Evolutionary conservation across 2,113 vertebrate genomes (phyloP).

Genomic region (Cinclus cinclus): DNA sequence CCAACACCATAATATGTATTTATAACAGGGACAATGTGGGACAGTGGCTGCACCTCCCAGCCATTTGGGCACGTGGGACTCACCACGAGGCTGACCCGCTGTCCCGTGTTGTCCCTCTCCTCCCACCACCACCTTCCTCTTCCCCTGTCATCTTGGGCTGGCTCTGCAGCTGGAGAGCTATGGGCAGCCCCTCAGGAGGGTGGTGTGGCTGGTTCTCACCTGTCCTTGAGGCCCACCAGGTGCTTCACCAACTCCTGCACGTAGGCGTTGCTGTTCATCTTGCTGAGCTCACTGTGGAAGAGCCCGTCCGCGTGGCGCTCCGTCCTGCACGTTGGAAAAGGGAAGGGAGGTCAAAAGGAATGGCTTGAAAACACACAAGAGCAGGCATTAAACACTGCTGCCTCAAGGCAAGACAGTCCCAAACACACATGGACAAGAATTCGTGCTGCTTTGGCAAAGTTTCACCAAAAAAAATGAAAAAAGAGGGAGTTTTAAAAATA

Average conservation of each 20-base stretch:
- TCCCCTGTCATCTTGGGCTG: neutral
- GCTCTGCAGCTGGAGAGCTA: neutral
- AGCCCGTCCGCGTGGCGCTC: slow-evolving; percentile 70
- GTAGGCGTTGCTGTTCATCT: slow-evolving; percentile 59
- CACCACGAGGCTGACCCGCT: neutral
- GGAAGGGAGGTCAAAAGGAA: neutral
- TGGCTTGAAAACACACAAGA: neutral
- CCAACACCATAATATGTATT: too few species aligned
- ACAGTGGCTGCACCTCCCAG: neutral
- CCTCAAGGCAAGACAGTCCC: neutral
- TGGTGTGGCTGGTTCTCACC: slow-evolving; percentile 1
- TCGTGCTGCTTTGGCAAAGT: neutral
- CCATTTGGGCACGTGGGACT: fast-evolving
- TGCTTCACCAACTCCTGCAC: slow-evolving; percentile 65
- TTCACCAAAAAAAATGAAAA: neutral
- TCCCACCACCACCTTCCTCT: neutral
- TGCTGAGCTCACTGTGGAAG: slow-evolving; percentile 76
- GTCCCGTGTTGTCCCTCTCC: neutral
- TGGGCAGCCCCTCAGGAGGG: neutral
- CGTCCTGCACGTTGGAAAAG: neutral
- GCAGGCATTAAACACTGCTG: neutral
- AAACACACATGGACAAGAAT: neutral
- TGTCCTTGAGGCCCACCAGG: slow-evolving; percentile 56
- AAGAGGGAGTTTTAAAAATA: neutral
- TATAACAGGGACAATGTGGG: neutral